A percentile compares a stretch with the other conserved stretches of the same genome.
Conservation (phyloP, 2,113 vertebrate genomes). For the Pterocles burchelli region DNA sequence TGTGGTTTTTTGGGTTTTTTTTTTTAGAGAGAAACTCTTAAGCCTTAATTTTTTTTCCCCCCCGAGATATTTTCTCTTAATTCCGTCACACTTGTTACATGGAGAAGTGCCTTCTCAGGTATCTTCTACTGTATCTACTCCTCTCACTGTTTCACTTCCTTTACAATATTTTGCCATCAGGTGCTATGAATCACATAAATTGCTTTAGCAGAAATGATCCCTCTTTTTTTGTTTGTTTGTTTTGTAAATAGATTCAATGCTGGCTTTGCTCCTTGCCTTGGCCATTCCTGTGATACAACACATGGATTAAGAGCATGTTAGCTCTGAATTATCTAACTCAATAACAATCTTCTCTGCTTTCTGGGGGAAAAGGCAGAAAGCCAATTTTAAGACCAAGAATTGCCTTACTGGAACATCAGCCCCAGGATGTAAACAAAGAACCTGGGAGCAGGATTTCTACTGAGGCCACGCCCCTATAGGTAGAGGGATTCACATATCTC, state of each 20-base stretch:
- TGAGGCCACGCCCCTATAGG: background rate
- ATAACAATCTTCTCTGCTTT: background rate
- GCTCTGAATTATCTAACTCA: background rate
- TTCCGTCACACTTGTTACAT: background rate
- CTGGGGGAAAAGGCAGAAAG: background rate
- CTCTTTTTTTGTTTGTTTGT: background rate
- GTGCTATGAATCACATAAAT: background rate
- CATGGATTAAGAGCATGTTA: background rate
- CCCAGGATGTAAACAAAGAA: background rate
- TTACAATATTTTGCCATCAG: background rate
- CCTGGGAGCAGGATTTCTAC: background rate
- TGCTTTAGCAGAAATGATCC: background rate
- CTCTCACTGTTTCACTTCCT: background rate
- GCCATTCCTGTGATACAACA: background rate
- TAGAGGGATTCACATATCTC: background rate
- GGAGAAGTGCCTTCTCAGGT: background rate
- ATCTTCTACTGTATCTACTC: background rate
- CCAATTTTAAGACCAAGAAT: background rate
- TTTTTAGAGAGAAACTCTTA: background rate
- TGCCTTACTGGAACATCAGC: background rate
- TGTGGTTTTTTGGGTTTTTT: too few species aligned
- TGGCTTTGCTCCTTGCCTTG: background rate
- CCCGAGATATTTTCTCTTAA: background rate
- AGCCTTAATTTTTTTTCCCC: background rate
- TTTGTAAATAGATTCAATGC: background rate